A percentile compares a stretch with the other conserved stretches of the same genome.
These are phyloP conservation scores for Eupithecia exiguata DNA, from an alignment of 2,888 invertebrate genomes.

Conservation along the genomic window DNA sequence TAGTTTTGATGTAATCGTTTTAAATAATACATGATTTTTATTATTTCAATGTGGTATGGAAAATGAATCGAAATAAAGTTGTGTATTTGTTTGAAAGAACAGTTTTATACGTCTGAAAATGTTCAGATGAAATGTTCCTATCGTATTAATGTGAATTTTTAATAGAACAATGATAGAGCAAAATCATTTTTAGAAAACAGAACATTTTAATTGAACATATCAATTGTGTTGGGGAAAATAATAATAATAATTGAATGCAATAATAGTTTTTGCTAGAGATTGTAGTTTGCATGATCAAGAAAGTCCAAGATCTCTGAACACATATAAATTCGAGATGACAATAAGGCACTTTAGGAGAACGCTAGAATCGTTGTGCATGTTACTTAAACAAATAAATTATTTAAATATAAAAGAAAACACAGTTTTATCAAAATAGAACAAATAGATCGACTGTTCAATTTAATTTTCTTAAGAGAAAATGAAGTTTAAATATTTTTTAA, in stretches of 20 bases:
- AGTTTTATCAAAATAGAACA: constrained; percentile 40
- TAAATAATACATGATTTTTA: constrained; percentile 24
- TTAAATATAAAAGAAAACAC: constrained; percentile 31
- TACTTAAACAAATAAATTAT: constrained; percentile 35
- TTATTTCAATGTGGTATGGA: constrained; percentile 17
- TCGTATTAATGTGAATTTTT: constrained; percentile 42
- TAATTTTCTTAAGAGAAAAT: constrained; percentile 40
- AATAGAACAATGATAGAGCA: constrained; percentile 71
- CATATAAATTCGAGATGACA: constrained; percentile 60
- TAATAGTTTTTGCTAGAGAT: constrained; percentile 53
- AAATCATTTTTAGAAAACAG: constrained; percentile 51
- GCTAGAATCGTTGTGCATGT: constrained; percentile 58
- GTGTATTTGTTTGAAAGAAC: constrained; percentile 9
- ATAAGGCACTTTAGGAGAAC: constrained; percentile 64
- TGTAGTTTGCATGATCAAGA: constrained; percentile 47
- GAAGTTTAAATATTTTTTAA: constrained; percentile 65
- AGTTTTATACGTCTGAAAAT: constrained; percentile 10
- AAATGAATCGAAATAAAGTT: neutral
- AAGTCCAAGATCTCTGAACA: constrained; percentile 44
- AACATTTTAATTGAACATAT: constrained; percentile 75
- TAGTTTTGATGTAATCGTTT: constrained; percentile 48
- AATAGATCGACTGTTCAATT: constrained; percentile 43
- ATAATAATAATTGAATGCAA: constrained; percentile 46
- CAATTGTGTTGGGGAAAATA: constrained; percentile 61
- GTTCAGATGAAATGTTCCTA: constrained; percentile 53